These are phyloP conservation scores for Cirrhinus mrigala DNA, from an alignment of 2,797 vertebrate genomes.

Conservation along the genomic window DNA sequence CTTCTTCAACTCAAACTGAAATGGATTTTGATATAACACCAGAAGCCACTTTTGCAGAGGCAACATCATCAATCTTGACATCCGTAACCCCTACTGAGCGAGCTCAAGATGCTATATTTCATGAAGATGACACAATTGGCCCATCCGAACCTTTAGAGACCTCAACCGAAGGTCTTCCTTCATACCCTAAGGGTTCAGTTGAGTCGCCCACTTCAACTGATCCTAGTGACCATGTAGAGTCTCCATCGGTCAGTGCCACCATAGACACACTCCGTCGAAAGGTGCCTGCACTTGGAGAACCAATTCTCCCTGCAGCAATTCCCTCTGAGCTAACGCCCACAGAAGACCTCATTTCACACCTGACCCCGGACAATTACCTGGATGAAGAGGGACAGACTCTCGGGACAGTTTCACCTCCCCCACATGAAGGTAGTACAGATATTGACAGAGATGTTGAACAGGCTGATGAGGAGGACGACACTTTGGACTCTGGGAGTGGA, in stretches of 20 bases:
- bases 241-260: conserved; percentile 14
- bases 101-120: conserved; percentile 26
- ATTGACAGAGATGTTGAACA: conserved; percentile 50
- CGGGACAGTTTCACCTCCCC: conserved; percentile 19
- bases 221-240: conserved; percentile 50
- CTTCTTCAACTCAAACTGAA: conserved; percentile 46
- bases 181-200: conserved; percentile 28
- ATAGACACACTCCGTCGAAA: conserved; percentile 18
- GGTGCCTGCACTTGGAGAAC: not conserved
- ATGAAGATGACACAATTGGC: conserved; percentile 13
- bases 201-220: conserved; percentile 27
- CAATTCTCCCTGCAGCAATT: conserved; percentile 35
- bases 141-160: conserved; percentile 25
- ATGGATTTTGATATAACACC: conserved; percentile 41
- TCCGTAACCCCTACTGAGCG: conserved; percentile 19
- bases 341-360: conserved; percentile 21
- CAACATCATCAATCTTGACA: conserved; percentile 44
- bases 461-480: conserved; percentile 47
- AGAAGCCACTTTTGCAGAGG: conserved; percentile 24
- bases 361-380: conserved; percentile 14
- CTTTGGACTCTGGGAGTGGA: conserved; percentile 59
- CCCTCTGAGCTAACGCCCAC: conserved; percentile 28
- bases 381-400: conserved; percentile 36
- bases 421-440: conserved; percentile 35
- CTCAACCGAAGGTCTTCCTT: conserved; percentile 14